Evolutionary conservation across 35 echinoderm and acorn worm species (phyloP).

Genomic region (Acanthaster planci): DNA sequence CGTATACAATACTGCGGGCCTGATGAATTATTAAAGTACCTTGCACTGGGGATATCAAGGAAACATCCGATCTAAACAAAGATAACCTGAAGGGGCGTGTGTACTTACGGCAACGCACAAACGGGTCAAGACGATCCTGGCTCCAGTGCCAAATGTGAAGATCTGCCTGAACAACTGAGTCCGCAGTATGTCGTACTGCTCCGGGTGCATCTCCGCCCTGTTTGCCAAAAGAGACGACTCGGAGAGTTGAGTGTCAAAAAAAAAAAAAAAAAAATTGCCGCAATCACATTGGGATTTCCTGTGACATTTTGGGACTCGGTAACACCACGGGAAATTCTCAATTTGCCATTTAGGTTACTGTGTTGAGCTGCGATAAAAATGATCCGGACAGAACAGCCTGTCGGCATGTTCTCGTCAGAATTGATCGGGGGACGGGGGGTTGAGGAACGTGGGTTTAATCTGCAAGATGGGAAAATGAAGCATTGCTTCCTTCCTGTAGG

Average conservation of each 20-base stretch:
- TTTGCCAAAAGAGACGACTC: neutral
- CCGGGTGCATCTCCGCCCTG: slow-evolving; percentile 86
- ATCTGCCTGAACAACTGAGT: slow-evolving; percentile 92
- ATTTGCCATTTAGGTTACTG: neutral
- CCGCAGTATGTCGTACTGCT: slow-evolving; percentile 86
- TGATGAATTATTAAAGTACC: too few relatives aligned
- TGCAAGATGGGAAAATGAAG: too few relatives aligned
- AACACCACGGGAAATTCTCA: neutral
- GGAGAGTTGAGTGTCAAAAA: neutral
- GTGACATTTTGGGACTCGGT: neutral
- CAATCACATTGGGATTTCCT: slow-evolving; percentile 4
- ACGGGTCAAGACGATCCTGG: slow-evolving; percentile 85
- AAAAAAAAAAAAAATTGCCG: neutral
- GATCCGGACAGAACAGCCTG: neutral
- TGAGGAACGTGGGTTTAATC: too few relatives aligned
- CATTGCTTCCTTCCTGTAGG: too few relatives aligned
- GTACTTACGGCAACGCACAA: slow-evolving; percentile 87
- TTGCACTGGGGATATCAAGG: too few relatives aligned
- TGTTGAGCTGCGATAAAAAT: slow-evolving; percentile 4
- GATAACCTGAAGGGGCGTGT: too few relatives aligned
- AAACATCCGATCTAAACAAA: too few relatives aligned
- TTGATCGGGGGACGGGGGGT: too few relatives aligned
- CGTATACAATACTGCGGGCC: too few relatives aligned
- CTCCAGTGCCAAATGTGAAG: slow-evolving; percentile 66
- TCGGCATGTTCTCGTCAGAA: too few relatives aligned